Evolutionary conservation across 2,113 vertebrate genomes (phyloP).

Genomic region (Clupea harengus): DNA sequence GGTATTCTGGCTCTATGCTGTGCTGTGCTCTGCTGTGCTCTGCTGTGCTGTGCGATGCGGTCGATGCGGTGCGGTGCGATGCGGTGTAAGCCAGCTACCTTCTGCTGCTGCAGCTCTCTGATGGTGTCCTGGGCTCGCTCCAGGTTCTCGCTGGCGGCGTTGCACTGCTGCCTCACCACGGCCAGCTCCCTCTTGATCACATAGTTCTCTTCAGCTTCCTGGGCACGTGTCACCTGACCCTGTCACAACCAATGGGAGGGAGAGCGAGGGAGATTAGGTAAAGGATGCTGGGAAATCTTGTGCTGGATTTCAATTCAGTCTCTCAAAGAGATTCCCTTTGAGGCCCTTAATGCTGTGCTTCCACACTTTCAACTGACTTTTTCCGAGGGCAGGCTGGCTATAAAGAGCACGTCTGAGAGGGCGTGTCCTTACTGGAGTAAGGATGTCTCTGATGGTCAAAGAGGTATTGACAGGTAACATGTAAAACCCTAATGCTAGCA

Average conservation of each 20-base stretch:
- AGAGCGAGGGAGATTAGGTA: not conserved
- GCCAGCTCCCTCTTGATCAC: conserved; percentile 92
- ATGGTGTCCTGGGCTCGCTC: conserved; percentile 87
- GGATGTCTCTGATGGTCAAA: too few relatives aligned
- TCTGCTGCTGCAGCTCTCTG: conserved; percentile 83
- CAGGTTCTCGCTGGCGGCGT: conserved; percentile 78
- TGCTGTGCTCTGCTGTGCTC: too few relatives aligned
- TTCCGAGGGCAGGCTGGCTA: too few relatives aligned
- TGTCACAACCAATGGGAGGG: conserved; percentile 52
- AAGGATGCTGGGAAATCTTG: conserved; percentile 4
- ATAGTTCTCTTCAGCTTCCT: conserved; percentile 94
- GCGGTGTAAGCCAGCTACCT: conserved; percentile 63
- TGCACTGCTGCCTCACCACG: conserved; percentile 84
- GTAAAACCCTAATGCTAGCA: not conserved
- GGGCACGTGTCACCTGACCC: conserved; percentile 92
- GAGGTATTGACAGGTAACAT: not conserved
- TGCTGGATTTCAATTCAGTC: not conserved
- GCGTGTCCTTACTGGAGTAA: too few relatives aligned
- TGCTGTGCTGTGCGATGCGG: not conserved
- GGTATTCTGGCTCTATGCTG: not conserved
- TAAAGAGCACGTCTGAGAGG: too few relatives aligned
- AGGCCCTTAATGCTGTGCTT: too few relatives aligned
- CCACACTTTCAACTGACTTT: not conserved
- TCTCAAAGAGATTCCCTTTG: too few relatives aligned
- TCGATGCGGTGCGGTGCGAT: not conserved